These are phyloP conservation scores for Brachypalpus laphriformis DNA, from an alignment of 2,888 invertebrate genomes.

Conservation along the genomic window DNA sequence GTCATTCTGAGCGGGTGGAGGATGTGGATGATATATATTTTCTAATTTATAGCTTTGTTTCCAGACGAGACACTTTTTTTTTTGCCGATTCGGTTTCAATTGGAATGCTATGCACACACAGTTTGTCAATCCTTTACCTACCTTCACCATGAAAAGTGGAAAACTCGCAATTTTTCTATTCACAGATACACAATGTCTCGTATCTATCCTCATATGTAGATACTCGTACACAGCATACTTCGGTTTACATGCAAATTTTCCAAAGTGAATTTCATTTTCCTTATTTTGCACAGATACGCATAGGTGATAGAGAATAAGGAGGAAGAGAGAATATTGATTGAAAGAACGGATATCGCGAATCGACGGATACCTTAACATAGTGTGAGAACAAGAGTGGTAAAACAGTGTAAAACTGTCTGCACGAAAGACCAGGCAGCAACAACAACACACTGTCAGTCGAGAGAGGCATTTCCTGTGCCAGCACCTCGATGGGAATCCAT, in stretches of 20 bases:
- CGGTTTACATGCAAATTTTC: constrained; percentile 66
- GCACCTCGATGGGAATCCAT: constrained; percentile 5
- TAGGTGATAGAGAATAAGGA: neutral
- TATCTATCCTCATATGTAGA: constrained; percentile 26
- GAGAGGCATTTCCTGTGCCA: constrained; percentile 51
- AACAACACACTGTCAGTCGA: constrained; percentile 9
- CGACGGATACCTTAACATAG: constrained; percentile 53
- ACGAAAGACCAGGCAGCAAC: neutral
- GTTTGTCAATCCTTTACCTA: constrained; percentile 32
- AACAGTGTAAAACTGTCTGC: constrained; percentile 27
- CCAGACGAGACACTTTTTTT: constrained; percentile 33
- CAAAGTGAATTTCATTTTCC: constrained; percentile 48
- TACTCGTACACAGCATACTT: constrained; percentile 20
- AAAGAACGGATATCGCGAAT: constrained; percentile 66
- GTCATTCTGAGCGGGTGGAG: neutral
- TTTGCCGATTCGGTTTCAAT: constrained; percentile 37
- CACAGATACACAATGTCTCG: constrained; percentile 21
- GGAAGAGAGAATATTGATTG: constrained; percentile 59
- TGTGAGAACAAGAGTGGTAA: constrained; percentile 61
- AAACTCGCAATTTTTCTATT: constrained; percentile 62
- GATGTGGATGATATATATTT: neutral
- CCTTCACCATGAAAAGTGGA: constrained; percentile 37
- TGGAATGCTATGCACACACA: constrained; percentile 58
- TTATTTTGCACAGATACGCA: neutral
- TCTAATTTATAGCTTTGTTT: constrained; percentile 64